These are phyloP conservation scores for Pedicia rivosa DNA, from an alignment of 2,888 invertebrate genomes.

Conservation along the genomic window DNA sequence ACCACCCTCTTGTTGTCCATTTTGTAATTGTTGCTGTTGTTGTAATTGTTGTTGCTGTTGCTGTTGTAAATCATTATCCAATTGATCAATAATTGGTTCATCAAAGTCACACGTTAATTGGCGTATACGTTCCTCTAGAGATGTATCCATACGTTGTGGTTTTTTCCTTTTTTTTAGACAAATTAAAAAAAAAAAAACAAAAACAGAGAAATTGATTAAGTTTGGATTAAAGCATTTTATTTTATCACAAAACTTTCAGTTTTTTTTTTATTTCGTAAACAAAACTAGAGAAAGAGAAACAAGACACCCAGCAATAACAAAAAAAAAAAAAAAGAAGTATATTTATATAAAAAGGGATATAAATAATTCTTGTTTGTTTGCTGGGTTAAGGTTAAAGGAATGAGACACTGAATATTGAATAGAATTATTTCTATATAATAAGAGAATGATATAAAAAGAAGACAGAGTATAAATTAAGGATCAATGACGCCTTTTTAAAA, in stretches of 20 bases:
- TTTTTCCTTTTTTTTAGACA: slow-evolving; percentile 21
- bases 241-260: no score
- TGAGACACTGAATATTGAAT: no score
- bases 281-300: background rate
- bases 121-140: slow-evolving; percentile 71
- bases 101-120: slow-evolving; percentile 76
- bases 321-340: background rate
- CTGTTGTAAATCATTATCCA: slow-evolving; percentile 11
- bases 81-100: slow-evolving; percentile 37
- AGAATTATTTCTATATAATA: no score
- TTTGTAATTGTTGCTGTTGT: slow-evolving; percentile 9
- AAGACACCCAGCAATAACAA: background rate
- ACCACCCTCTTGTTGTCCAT: no score
- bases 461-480: no score
- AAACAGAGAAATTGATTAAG: no score
- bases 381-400: no score
- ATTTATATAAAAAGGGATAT: no score
- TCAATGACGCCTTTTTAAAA: no score
- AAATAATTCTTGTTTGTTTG: no score
- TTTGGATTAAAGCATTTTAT: background rate
- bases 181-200: background rate
- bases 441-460: no score
- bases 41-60: slow-evolving; percentile 9
- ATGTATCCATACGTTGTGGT: slow-evolving; percentile 41
- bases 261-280: background rate